These are phyloP conservation scores for Pachyuromys duprasi DNA, from an alignment of 2,797 vertebrate species.

Conservation along the genomic window DNA sequence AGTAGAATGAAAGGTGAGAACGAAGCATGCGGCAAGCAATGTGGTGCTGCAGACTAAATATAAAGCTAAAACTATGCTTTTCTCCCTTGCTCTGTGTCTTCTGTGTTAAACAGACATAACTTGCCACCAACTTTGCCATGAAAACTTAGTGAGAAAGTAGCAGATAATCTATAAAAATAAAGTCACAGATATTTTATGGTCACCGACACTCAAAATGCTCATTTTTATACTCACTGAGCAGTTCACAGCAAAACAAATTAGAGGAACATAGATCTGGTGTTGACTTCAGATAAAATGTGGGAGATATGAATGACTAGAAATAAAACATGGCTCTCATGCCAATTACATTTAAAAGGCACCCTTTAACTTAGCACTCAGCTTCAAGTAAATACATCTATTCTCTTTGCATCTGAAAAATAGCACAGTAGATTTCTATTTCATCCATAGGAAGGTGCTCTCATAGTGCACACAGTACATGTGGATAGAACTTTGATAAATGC, in stretches of 20 bases:
- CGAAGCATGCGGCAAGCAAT: not conserved
- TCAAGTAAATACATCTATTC: not conserved
- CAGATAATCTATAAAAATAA: conserved; percentile 7
- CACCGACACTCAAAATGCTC: not conserved
- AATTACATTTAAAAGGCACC: not conserved
- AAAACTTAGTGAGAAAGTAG: not conserved
- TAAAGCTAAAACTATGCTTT: not conserved
- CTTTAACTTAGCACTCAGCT: not conserved
- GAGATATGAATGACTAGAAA: not conserved
- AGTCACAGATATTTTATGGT: not conserved
- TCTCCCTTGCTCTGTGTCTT: not conserved
- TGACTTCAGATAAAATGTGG: not conserved
- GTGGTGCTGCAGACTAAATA: not conserved
- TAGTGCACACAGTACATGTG: not conserved
- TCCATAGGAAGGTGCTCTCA: not conserved
- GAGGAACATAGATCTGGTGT: not conserved
- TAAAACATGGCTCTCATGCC: not conserved
- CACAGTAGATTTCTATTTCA: not conserved
- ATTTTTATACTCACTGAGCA: not conserved
- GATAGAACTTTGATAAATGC: not conserved
- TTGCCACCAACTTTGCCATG: not conserved
- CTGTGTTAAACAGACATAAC: not conserved
- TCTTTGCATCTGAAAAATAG: not conserved
- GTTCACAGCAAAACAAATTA: not conserved
- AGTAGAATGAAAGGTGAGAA: not conserved